Evolutionary conservation across 1,140 invertebrate genomes (phyloP), one percentile per base, ranked within the genome.

Genomic region (Muscidifurax raptorellus): DNA sequence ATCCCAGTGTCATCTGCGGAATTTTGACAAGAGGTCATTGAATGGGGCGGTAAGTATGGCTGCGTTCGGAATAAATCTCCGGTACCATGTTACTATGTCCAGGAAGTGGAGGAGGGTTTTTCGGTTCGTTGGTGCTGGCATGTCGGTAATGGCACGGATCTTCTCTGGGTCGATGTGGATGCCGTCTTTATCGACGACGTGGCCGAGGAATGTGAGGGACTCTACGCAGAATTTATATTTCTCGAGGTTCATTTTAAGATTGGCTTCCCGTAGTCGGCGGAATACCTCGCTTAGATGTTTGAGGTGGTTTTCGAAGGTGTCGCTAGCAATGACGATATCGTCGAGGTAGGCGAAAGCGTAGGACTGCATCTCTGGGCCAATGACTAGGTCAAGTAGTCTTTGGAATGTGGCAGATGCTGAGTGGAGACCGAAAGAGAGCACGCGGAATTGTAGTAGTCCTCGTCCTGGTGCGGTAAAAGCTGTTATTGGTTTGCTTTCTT

Each of bases 401-500:
- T 75, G 47, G 28, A 93, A 94, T 13, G 90, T 88, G 0, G 88
- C 82, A 67, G 90, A 91, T n/a, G 77, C 90, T 87, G 5, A 90
- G 28, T 7, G 87, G 85, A 3, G 87, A 87, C 12, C 85, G 86
- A 93, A 94, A 0, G 92, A 90, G 90, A 93, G 91, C 1, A 90
- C 89, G 25, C 79, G 87, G 85, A 93, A 94, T 67, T 90, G 89
- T 77, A 88, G 92, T 15, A 92, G 85, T 4, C 90, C 76, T 40
- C 36, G 27, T 0, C 86, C 47, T 0, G 84, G 86, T 0, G 84
- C 64, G 0, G 79, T 85, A 28, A 87, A 86, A 0, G 77, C 83
- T 0, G 86, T 87, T 0, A 87, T 27, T 0, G 81, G 75, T 52
- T 44, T 22, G 47, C 85, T 86, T 15, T 79, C 75, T 25, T 85